A percentile compares a stretch with the other conserved stretches of the same genome.
Evolutionary conservation across 53 echinoderm and acorn worm species (phyloP).

Genomic region (Antedon mediterranea): DNA sequence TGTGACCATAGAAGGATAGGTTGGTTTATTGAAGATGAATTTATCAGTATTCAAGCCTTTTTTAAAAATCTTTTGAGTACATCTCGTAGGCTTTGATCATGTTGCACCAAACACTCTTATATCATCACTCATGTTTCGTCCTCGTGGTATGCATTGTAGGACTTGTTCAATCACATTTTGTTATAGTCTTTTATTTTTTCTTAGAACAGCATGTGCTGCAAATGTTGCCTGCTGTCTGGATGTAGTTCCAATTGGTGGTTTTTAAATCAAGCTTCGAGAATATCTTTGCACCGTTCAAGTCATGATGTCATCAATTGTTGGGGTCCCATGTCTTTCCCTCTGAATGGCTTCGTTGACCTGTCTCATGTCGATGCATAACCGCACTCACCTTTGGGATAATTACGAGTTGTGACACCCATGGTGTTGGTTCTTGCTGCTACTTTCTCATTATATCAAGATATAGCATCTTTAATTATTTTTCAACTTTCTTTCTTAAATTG

Average conservation of each 20-base stretch:
- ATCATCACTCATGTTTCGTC: background rate
- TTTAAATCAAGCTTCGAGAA: conserved; percentile 59
- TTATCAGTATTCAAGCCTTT: conserved; percentile 19
- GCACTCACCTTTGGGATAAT: background rate
- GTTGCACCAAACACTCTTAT: background rate
- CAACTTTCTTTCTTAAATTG: conserved; percentile 23
- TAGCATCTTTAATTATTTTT: conserved; percentile 2
- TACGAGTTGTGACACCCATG: background rate
- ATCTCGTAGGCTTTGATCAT: background rate
- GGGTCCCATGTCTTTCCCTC: conserved; percentile 39
- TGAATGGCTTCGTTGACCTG: conserved; percentile 31
- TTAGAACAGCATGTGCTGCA: conserved; percentile 32
- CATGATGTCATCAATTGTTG: conserved; percentile 40
- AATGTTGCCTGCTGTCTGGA: conserved; percentile 33
- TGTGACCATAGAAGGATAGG: conserved; percentile 28
- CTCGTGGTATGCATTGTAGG: background rate
- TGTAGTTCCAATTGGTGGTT: conserved; percentile 52
- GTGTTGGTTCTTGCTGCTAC: conserved; percentile 6
- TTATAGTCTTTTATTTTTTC: conserved; percentile 26
- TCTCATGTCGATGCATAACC: conserved; percentile 40
- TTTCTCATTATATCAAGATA: conserved; percentile 20
- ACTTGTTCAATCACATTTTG: background rate
- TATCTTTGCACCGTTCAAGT: conserved; percentile 28
- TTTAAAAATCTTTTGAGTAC: background rate
- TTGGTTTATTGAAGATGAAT: conserved; percentile 12